A percentile compares a stretch with the other conserved stretches of the same genome.
These are phyloP conservation scores for Onychostoma macrolepis DNA, from an alignment of 2,113 vertebrate species.

Conservation along the genomic window DNA sequence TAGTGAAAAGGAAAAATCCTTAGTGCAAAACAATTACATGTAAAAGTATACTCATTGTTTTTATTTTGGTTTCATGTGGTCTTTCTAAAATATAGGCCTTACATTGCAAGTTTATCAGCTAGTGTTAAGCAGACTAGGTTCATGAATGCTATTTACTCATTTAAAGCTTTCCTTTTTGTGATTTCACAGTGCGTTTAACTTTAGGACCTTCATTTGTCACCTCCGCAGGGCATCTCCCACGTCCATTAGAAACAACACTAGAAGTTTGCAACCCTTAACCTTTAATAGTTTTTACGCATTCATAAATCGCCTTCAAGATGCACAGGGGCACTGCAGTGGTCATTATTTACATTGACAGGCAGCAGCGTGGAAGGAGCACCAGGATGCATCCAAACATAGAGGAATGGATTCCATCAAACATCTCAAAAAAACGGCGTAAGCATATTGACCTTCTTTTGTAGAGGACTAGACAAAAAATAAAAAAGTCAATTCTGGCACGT, in stretches of 20 bases:
- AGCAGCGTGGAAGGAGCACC: constrained; percentile 43
- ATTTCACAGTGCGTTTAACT: constrained; percentile 84
- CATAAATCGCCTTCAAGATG: constrained; percentile 70
- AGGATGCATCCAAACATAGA: constrained; percentile 40
- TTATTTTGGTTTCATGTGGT: not conserved
- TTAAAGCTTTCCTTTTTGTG: constrained; percentile 70
- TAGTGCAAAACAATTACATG: too few species aligned
- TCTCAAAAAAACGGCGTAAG: not conserved
- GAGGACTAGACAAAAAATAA: not conserved
- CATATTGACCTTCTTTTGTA: constrained; percentile 19
- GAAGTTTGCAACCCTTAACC: constrained; percentile 74
- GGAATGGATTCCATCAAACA: constrained; percentile 38
- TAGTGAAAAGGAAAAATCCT: too few species aligned
- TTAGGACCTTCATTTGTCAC: constrained; percentile 80
- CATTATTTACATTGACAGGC: constrained; percentile 61
- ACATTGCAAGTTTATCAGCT: constrained; percentile 62
- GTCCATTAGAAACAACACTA: constrained; percentile 75
- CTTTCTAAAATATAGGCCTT: not conserved
- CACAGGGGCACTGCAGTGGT: constrained; percentile 64
- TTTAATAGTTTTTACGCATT: constrained; percentile 72
- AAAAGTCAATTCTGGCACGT: constrained; percentile 20
- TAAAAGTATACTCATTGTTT: too few species aligned
- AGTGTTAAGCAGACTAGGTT: constrained; percentile 52
- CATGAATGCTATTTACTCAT: constrained; percentile 63
- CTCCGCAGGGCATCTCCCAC: constrained; percentile 72